These are phyloP conservation scores for Ichneumon xanthorius DNA, from an alignment of 2,888 invertebrate species.

Conservation along the genomic window DNA sequence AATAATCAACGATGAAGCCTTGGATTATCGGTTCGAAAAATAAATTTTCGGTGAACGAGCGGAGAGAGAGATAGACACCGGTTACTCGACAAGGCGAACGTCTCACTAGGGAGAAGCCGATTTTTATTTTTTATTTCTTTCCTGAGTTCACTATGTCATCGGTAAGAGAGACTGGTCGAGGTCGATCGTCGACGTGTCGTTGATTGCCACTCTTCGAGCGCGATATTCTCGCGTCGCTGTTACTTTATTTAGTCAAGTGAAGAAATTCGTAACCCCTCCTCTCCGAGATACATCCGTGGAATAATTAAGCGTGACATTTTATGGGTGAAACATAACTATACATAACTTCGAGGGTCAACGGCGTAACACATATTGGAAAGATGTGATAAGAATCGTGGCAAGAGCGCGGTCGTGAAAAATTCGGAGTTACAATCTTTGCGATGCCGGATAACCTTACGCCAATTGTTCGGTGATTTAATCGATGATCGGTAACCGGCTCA, in stretches of 20 bases:
- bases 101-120: neutral
- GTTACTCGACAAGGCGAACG: slow-evolving; percentile 40
- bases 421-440: neutral
- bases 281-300: neutral
- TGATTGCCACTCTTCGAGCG: neutral
- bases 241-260: neutral
- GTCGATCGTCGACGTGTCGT: neutral
- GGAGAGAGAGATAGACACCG: neutral
- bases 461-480: slow-evolving; percentile 10
- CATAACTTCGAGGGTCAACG: slow-evolving; percentile 17
- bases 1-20: slow-evolving; percentile 31
- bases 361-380: neutral
- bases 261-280: neutral
- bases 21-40: slow-evolving; percentile 23
- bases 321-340: slow-evolving; percentile 13
- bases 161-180: neutral
- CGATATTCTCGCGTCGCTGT: neutral
- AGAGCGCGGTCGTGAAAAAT: neutral
- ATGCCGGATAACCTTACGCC: neutral
- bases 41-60: slow-evolving; percentile 43
- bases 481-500: slow-evolving; percentile 27
- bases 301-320: slow-evolving; percentile 51
- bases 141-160: neutral
- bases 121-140: neutral
- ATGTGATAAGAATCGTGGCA: slow-evolving; percentile 28